phyloP scores from a whole-genome alignment of 2,888 invertebrate species.

The Flexamia atlantica region DNA sequence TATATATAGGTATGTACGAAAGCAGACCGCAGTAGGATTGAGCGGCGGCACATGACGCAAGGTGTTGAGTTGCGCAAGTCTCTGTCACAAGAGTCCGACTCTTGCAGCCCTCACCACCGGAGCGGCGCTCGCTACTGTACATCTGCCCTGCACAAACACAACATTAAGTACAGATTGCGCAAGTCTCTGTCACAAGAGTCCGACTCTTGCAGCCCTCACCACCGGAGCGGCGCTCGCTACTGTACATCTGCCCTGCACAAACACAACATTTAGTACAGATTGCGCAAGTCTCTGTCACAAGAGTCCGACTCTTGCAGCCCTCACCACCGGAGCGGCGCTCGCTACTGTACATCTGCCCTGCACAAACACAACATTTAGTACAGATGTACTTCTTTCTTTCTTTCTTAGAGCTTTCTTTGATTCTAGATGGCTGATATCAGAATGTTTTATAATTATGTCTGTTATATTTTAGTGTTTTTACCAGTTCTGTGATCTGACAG shows the following conservation, averaged over 20 bases:
- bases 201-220: constrained; percentile 24
- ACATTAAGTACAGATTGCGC: too few species aligned
- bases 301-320: constrained; percentile 19
- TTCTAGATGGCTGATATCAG: too few species aligned
- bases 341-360: constrained; percentile 49
- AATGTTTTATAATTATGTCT: too few species aligned
- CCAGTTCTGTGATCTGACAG: too few species aligned
- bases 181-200: constrained; percentile 14
- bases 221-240: constrained; percentile 39
- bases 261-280: too few species aligned
- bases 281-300: constrained; percentile 17
- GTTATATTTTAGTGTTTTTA: too few species aligned
- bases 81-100: constrained; percentile 14
- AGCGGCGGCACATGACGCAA: not conserved
- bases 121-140: constrained; percentile 41
- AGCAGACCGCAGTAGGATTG: constrained; percentile 38
- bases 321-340: constrained; percentile 32
- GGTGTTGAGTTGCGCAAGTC: constrained; percentile 12
- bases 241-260: constrained; percentile 41
- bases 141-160: constrained; percentile 35
- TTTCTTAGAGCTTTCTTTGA: too few species aligned
- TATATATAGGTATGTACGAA: constrained; percentile 20
- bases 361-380: too few species aligned
- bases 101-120: constrained; percentile 30
- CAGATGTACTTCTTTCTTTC: too few species aligned